phyloP scores from a whole-genome alignment of 1,140 invertebrate species.

The Heliconius hermathena region DNA sequence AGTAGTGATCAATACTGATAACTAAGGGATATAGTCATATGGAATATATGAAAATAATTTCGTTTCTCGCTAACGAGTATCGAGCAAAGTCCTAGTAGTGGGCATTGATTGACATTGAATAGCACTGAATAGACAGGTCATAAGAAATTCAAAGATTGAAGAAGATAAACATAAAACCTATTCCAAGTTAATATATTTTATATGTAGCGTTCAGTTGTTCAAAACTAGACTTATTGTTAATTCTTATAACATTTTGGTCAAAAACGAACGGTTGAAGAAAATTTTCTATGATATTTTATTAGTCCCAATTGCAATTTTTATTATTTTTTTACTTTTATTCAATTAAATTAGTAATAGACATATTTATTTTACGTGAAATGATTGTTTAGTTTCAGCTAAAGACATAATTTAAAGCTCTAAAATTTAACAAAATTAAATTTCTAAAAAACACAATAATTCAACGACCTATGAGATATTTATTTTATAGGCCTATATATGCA shows the following conservation, averaged over 20 bases:
- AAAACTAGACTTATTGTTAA: not conserved
- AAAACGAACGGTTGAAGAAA: too few species aligned
- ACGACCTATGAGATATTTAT: too few species aligned
- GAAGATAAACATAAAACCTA: not conserved
- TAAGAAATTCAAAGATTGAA: slow-evolving; percentile 42
- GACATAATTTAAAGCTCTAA: too few species aligned
- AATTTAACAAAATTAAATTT: too few species aligned
- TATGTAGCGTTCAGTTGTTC: not conserved
- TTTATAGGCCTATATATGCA: too few species aligned
- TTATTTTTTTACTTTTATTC: not conserved
- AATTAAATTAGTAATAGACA: too few species aligned
- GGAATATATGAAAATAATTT: not conserved
- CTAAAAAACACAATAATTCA: too few species aligned
- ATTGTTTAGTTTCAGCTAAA: too few species aligned
- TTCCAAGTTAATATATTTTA: not conserved
- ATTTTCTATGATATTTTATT: too few species aligned
- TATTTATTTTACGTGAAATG: not conserved
- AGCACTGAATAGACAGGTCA: slow-evolving; percentile 34
- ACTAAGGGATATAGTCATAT: not conserved
- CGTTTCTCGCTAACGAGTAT: slow-evolving; percentile 2
- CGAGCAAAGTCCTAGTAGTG: not conserved
- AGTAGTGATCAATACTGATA: not conserved
- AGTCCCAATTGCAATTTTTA: too few species aligned
- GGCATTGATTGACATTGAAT: slow-evolving; percentile 45
- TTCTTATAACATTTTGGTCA: not conserved